Evolutionary conservation across 2,113 vertebrate species (phyloP), one percentile per base, ranked within the genome.

Genomic region (Hyaena hyaena): DNA sequence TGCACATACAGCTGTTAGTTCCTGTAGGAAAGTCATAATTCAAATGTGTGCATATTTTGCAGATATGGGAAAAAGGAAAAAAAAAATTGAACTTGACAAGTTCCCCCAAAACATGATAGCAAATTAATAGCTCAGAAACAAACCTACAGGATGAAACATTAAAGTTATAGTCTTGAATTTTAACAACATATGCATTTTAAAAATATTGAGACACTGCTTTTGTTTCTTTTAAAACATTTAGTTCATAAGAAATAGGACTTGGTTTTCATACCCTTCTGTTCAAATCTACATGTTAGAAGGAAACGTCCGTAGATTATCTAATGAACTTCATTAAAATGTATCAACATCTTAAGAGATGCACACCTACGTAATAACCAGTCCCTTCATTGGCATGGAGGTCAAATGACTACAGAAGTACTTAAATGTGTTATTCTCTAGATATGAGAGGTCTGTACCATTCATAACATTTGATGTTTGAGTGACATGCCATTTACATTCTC

Each of bases 1-100:
- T 99, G 99, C 99, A 99, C 99, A 99, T 99, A 99, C 99, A 99
- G 99, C 99, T 99, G 99, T 99, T 99, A 99, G 99, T 99, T 99
- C 99, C 99, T 99, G 99, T 99, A 99, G 99, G 99, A 99, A 99
- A 99, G 99, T 99, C 99, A 99, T 99, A 99, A 99, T 98, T 99
- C 99, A 99, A 99, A 99, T 98, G 99, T 98, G 98, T 98, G 97
- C 98, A 98, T 98, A 98, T 98, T 99, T 99, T 98, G 96, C 97
- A 98, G 98, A 98, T 98, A 98, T 19, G 48, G 90, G 73, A 82
- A 97, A 98, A 90, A 61, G 76, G 76, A 95, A 95, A 95, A 82
- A 82, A 76, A 96, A 94, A 82, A 71, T 74, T 93, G 74, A 98
- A 98, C 97, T 98, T 98, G 98, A 98, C 87, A 10, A 98, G 96